Base-by-base conservation (phyloP, 2,113 vertebrate genomes). In the Ovis canadensis region DNA sequence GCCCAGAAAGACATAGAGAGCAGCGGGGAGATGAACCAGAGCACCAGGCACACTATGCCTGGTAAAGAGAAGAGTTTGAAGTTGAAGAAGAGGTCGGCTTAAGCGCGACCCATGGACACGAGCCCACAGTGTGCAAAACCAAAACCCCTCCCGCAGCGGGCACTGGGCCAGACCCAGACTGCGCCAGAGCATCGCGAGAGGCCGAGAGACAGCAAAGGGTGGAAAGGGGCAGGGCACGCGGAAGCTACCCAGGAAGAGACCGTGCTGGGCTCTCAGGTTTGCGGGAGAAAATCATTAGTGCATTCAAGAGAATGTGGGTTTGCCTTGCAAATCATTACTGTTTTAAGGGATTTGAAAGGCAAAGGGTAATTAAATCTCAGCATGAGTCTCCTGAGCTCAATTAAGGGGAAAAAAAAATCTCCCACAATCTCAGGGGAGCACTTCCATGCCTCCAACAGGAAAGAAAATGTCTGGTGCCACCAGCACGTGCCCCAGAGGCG, bases 351-450 rank as follows among this genome's bases (percentile, higher is more conserved):
- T 95, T 74, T 95, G 86, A 95, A 96, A 96, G 83, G 90, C 55
- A 88, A 91, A 97, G 82, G 87, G 77, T 74, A 91, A 97, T 97
- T 91, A 83, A 95, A 62, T 74, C 82, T 36, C 96, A 95, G 86
- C 82, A 33, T 80, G 82, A 91, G 57, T 83, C 45, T 97, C 82
- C 50, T 84, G 88, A 93, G 45, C 64, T 95, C 95, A 91, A 52
- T 48, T 90, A 77, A 93, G 62, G 16, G 29, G 2, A 2, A 27
- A 57, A 40, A 11, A 67, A 90, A 23, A 31, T 25, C 29, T 78
- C 40, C 74, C 80, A 14, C 81, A 57, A 3, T 48, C 81, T 60
- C 87, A 43, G 45, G 50, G 21, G 55, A 43, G 21, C n/a, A 13
- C 43, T 50, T 50, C 60, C 19, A 52, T 1, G 11, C 27, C 90